These are phyloP conservation scores for Deroplatys truncata DNA, from an alignment of 2,888 invertebrate genomes.

Conservation along the genomic window DNA sequence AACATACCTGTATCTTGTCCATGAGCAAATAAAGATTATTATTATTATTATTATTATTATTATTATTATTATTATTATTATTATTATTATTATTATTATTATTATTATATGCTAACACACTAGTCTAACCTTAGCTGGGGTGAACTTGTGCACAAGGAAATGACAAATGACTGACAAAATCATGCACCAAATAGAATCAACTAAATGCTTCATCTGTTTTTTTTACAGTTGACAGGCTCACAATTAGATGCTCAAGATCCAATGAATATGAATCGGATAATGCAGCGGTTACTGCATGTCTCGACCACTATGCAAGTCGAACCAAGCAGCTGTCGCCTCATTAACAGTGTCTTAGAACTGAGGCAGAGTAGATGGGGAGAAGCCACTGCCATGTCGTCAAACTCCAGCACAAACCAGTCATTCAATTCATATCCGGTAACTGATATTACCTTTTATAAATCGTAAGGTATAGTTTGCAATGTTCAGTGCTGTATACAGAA, in stretches of 20 bases:
- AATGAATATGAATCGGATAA: constrained; percentile 24
- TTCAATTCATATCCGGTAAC: not conserved
- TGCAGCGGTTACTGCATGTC: constrained; percentile 16
- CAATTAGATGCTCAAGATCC: constrained; percentile 34
- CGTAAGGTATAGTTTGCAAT: not conserved
- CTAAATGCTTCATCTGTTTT: too few species aligned
- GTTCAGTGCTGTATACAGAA: not conserved
- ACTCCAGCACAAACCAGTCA: not conserved
- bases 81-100: too few species aligned
- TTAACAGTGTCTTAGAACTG: constrained; percentile 17
- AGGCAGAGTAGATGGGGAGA: constrained; percentile 20
- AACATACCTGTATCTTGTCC: too few species aligned
- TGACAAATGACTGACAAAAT: too few species aligned
- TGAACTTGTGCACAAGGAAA: too few species aligned
- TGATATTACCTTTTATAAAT: too few species aligned
- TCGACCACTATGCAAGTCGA: not conserved
- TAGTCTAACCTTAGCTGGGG: too few species aligned
- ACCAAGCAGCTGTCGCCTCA: constrained; percentile 5
- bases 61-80: too few species aligned
- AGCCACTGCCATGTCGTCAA: not conserved
- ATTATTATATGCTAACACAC: too few species aligned
- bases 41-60: too few species aligned
- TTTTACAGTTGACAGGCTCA: constrained; percentile 36
- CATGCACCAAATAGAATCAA: too few species aligned
- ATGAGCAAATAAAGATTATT: too few species aligned